Conservation (phyloP, 2,888 invertebrate genomes). For the Hirtodrosophila alboralis region DNA sequence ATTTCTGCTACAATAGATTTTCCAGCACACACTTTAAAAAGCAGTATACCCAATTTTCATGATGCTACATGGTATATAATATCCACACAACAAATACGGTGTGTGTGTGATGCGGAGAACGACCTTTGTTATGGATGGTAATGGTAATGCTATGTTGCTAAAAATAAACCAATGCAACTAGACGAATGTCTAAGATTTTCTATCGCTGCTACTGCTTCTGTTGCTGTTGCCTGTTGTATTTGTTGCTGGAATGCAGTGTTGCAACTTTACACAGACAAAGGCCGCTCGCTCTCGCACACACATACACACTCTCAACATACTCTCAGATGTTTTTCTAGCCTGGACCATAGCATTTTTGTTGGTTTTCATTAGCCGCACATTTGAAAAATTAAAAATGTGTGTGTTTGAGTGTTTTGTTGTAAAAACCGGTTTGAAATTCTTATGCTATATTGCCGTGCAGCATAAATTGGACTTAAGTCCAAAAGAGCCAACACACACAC, state of each 20-base stretch:
- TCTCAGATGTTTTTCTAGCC: slow-evolving; percentile 44
- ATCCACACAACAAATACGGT: slow-evolving; percentile 31
- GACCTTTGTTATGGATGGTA: slow-evolving; percentile 69
- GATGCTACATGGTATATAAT: slow-evolving; percentile 29
- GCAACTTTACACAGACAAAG: slow-evolving; percentile 61
- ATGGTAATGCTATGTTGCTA: slow-evolving; percentile 71
- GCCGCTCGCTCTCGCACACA: slow-evolving; percentile 18
- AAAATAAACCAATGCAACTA: slow-evolving; percentile 71
- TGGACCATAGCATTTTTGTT: slow-evolving; percentile 61
- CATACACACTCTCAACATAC: slow-evolving; percentile 16
- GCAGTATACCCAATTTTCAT: too few relatives aligned
- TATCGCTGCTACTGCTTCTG: slow-evolving; percentile 39
- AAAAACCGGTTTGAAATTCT: slow-evolving; percentile 70
- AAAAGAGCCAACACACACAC: too few relatives aligned
- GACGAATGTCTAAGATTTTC: slow-evolving; percentile 70
- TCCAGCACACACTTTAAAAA: too few relatives aligned
- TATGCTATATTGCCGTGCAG: slow-evolving; percentile 56
- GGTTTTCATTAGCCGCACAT: slow-evolving; percentile 56
- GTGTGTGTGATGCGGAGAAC: slow-evolving; percentile 59
- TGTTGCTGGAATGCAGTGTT: slow-evolving; percentile 75
- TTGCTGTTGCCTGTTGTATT: slow-evolving; percentile 31
- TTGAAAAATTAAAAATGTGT: slow-evolving; percentile 22
- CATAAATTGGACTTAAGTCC: slow-evolving; percentile 53
- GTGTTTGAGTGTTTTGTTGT: slow-evolving; percentile 6
- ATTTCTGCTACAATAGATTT: too few relatives aligned